Conservation (phyloP, 2,113 vertebrate genomes). For the Zosterops lateralis region DNA sequence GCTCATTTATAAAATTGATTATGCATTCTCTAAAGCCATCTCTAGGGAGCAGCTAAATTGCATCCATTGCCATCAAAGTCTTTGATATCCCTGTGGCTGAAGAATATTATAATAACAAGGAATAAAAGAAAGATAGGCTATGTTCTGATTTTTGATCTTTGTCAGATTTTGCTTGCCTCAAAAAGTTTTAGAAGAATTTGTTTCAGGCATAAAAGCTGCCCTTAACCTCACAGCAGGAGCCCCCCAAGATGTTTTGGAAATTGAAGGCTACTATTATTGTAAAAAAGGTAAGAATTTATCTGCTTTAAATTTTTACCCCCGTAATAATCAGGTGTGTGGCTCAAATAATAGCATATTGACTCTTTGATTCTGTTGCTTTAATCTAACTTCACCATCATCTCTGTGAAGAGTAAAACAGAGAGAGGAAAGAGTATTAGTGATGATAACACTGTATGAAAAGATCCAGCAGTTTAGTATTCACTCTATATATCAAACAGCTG, state of each 20-base stretch:
- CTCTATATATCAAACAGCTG: neutral
- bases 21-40: constrained; percentile 13
- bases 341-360: neutral
- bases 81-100: neutral
- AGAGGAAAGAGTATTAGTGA: neutral
- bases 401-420: neutral
- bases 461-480: neutral
- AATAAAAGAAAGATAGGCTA: neutral
- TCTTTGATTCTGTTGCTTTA: neutral
- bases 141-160: neutral
- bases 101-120: constrained; percentile 3
- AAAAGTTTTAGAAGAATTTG: neutral
- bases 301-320: neutral
- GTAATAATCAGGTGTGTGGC: neutral
- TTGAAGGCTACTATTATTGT: neutral
- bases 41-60: constrained; percentile 21
- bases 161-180: neutral
- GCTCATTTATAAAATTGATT: constrained; percentile 42
- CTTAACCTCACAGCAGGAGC: neutral
- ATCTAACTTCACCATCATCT: neutral
- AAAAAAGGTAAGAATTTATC: neutral
- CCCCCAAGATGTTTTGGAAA: neutral
- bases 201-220: neutral
- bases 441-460: neutral
- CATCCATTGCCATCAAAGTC: neutral